These are phyloP conservation scores for Idris sp. DNA, from an alignment of 1,140 invertebrate genomes.

Conservation along the genomic window DNA sequence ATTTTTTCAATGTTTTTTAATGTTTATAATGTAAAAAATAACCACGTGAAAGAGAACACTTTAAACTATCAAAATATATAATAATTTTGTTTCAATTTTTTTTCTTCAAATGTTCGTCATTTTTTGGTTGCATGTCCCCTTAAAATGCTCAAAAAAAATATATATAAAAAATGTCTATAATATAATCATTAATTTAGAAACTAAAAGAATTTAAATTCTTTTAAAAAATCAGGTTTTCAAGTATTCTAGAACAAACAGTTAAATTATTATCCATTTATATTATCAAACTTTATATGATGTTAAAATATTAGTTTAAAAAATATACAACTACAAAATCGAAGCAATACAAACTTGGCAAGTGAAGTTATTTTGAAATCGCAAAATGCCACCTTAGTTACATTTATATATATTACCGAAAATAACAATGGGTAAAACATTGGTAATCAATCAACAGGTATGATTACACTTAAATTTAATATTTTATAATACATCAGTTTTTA, in stretches of 20 bases:
- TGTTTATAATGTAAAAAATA: too few relatives aligned
- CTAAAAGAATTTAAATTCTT: too few relatives aligned
- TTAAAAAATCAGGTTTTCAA: too few relatives aligned
- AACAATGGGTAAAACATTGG: slow-evolving; percentile 49
- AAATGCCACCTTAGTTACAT: slow-evolving; percentile 54
- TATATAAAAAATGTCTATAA: too few relatives aligned
- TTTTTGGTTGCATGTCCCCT: too few relatives aligned
- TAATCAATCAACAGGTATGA: slow-evolving; percentile 58
- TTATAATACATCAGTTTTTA: slow-evolving; percentile 47
- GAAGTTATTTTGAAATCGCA: slow-evolving; percentile 34
- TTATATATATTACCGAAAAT: slow-evolving; percentile 58
- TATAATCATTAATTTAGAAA: too few relatives aligned
- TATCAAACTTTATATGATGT: slow-evolving; percentile 43
- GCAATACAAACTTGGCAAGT: slow-evolving; percentile 51
- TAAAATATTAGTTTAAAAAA: slow-evolving; percentile 46
- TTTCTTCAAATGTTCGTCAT: too few relatives aligned
- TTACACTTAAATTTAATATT: slow-evolving; percentile 56
- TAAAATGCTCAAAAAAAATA: too few relatives aligned
- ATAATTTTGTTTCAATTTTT: too few relatives aligned
- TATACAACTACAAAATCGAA: slow-evolving; percentile 47
- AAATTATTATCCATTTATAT: slow-evolving; percentile 45
- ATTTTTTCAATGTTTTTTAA: too few relatives aligned
- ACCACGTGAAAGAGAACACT: too few relatives aligned
- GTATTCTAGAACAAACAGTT: slow-evolving; percentile 9
- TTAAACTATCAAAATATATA: too few relatives aligned